Base-by-base conservation (phyloP, 2,797 vertebrate genomes). In the Liasis olivaceus region DNA sequence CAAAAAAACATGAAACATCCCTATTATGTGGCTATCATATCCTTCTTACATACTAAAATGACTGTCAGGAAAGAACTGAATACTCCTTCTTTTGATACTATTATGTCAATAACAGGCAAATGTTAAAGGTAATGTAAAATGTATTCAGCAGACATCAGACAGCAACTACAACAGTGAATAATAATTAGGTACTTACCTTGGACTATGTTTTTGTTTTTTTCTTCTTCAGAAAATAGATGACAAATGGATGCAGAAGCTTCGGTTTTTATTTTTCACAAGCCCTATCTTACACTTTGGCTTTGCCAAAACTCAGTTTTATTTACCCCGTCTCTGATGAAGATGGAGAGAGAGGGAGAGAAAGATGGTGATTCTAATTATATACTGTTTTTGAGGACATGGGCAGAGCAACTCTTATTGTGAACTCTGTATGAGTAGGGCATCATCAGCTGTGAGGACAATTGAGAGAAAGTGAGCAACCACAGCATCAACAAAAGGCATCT, bases 101-200 rank as follows among this genome's bases (percentile, higher is more conserved):
- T 95, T 96, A 94, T 96, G 96, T 7, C 36, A 81, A 47, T 47
- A 81, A 95, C 93, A 91, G 66, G 81, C 95, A 94, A 91, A 96
- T 96, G 95, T 97, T 96, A 96, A 94, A 95, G 95, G 96, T 94
- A 96, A 96, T 95, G 91, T 26, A 56, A 94, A 93, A 95, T 96
- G 96, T 91, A 93, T 94, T 92, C 0, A 0, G 87, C 95, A 92
- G 96, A 96, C 95, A 93, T 92, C 95, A 95, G 94, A 96, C 95
- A 96, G 90, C 77, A 95, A 93, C 94, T 94, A 95, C 94, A 94
- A 96, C 96, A 96, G 96, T 95, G 93, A 96, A 95, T 96, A 96
- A 96, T 97, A 95, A 96, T 96, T 95, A 97, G 94, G 95, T 95
- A 95, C 93, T 91, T 97, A 93, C 93, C 94, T 96, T 96, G 96